phyloP scores from a whole-genome alignment of 2,797 vertebrate species.

The Premnoplex brunnescens region DNA sequence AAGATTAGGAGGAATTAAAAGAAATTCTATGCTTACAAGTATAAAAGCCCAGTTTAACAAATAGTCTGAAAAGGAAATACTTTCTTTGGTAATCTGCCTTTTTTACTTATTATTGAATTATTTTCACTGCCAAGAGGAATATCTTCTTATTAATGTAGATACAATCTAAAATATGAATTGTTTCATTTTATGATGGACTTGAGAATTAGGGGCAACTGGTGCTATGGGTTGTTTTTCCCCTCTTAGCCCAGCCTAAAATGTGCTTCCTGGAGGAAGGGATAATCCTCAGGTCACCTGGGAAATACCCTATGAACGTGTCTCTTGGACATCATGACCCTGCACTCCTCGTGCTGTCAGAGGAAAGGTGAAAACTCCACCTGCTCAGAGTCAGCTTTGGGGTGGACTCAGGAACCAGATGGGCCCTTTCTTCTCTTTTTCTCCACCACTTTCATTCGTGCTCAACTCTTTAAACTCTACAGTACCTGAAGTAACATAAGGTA shows the following conservation, averaged over 20 bases:
- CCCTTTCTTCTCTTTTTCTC: background rate
- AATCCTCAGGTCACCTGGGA: background rate
- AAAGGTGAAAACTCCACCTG: background rate
- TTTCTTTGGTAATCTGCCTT: background rate
- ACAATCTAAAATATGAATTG: background rate
- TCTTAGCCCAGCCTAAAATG: background rate
- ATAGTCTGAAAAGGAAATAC: background rate
- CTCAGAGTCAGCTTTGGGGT: background rate
- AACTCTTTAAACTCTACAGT: background rate
- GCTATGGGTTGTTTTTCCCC: background rate
- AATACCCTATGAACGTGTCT: rapidly evolving
- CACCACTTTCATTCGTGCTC: background rate
- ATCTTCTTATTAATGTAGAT: background rate
- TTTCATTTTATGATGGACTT: background rate
- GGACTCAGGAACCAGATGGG: background rate
- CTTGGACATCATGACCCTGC: background rate
- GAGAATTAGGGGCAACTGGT: background rate
- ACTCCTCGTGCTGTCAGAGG: background rate
- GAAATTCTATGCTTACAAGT: background rate
- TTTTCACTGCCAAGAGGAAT: background rate
- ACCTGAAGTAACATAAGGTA: background rate
- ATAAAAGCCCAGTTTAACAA: background rate
- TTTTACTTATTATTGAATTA: background rate
- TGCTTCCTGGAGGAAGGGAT: background rate
- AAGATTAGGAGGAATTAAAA: background rate